phyloP scores from a whole-genome alignment of 2,113 vertebrate genomes.

The mouse (Mus musculus) region DNA sequence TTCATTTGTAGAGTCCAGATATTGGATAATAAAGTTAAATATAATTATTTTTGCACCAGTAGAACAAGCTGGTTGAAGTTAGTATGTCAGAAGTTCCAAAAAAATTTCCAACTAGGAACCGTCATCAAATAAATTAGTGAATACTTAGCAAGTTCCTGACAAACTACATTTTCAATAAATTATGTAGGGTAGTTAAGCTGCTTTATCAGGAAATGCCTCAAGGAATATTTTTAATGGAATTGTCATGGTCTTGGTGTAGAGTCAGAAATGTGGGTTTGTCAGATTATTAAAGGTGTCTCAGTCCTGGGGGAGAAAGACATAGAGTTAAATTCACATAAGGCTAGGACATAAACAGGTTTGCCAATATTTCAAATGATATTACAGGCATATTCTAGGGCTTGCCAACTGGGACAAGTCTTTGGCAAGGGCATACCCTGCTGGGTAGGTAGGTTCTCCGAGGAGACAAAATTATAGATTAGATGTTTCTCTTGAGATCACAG shows the following conservation, averaged over 20 bases:
- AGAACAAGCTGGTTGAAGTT: background rate
- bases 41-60: background rate
- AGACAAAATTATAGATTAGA: constrained; percentile 72
- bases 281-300: background rate
- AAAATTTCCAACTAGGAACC: background rate
- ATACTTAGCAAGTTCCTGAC: background rate
- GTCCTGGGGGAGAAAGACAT: constrained; percentile 28
- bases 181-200: background rate
- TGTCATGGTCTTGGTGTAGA: background rate
- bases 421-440: constrained; percentile 73
- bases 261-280: constrained; percentile 20
- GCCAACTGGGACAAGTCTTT: constrained; percentile 74
- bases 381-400: constrained; percentile 46
- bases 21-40: background rate
- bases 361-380: constrained; percentile 57
- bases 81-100: background rate
- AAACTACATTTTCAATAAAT: constrained; percentile 13
- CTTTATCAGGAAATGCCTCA: constrained; percentile 1
- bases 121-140: background rate
- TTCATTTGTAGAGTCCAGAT: background rate
- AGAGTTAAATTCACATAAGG: constrained; percentile 65
- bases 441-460: constrained; percentile 66
- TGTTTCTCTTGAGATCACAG: constrained; percentile 73
- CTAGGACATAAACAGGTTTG: constrained; percentile 48
- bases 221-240: constrained; percentile 59